Conservation (phyloP, 2,797 vertebrate genomes). For the Onychomys arenicola region DNA sequence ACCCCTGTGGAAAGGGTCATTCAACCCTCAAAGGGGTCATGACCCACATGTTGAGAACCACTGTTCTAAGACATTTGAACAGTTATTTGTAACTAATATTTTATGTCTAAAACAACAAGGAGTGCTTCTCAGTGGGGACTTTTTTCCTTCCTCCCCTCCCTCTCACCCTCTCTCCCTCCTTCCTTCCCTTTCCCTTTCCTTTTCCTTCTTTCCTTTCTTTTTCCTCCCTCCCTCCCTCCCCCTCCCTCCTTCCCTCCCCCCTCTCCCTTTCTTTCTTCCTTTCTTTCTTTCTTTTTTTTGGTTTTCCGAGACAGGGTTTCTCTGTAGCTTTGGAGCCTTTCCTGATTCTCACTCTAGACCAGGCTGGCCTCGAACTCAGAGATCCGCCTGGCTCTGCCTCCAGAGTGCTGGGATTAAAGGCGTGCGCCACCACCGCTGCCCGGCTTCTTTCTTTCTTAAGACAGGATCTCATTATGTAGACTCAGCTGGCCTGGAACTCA, state of each 20-base stretch:
- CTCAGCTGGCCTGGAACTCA: background rate
- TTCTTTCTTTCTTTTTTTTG: too few relatives aligned
- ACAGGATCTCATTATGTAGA: background rate
- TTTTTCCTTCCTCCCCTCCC: background rate
- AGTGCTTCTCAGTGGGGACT: background rate
- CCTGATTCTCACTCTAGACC: too few relatives aligned
- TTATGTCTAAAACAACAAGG: background rate
- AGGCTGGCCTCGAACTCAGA: too few relatives aligned
- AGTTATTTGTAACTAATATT: constrained; percentile 5
- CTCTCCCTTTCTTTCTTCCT: fast-evolving
- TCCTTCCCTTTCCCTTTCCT: too few relatives aligned
- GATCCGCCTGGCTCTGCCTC: too few relatives aligned
- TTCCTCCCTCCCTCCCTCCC: too few relatives aligned
- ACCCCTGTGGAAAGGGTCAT: background rate
- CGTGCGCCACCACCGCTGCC: too few relatives aligned
- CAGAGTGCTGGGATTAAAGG: too few relatives aligned
- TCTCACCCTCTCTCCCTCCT: fast-evolving
- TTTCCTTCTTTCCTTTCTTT: too few relatives aligned
- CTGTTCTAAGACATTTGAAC: background rate
- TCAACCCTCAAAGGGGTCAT: background rate
- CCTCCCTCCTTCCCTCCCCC: too few relatives aligned
- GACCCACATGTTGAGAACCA: background rate
- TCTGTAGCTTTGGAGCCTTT: too few relatives aligned
- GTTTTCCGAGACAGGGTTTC: too few relatives aligned
- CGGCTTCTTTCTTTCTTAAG: background rate